Conservation (phyloP, 2,113 vertebrate species). For the Apodemus speciosus region DNA sequence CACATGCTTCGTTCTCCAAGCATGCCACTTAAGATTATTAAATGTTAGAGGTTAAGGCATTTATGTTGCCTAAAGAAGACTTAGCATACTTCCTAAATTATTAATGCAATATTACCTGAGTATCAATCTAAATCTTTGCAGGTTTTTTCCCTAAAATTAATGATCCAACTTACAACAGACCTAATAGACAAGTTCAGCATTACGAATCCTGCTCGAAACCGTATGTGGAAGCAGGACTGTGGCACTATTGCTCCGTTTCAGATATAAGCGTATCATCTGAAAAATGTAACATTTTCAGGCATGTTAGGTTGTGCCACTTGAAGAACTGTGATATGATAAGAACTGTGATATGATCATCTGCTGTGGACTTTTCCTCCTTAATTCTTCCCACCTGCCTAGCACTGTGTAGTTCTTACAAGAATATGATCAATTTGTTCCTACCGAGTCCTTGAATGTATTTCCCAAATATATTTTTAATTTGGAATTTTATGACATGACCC, state of each 20-base stretch:
- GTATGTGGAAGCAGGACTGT: background rate
- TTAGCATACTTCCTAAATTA: background rate
- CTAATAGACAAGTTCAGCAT: background rate
- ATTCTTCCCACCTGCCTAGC: background rate
- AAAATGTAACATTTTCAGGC: background rate
- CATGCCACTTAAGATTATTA: background rate
- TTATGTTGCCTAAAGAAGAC: background rate
- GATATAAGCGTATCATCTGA: background rate
- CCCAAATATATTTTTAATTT: constrained; percentile 15
- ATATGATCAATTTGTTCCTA: background rate
- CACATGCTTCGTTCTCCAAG: background rate
- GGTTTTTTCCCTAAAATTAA: constrained; percentile 11
- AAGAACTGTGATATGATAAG: background rate
- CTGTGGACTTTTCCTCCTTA: background rate
- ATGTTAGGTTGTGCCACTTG: background rate
- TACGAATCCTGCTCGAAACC: background rate
- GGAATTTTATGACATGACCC: background rate
- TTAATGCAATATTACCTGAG: background rate
- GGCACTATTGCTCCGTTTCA: background rate
- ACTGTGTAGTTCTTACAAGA: background rate
- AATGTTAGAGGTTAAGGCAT: background rate
- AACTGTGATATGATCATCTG: background rate
- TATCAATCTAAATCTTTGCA: background rate
- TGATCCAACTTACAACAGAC: background rate
- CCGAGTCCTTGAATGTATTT: constrained; percentile 3